A percentile compares a stretch with the other conserved stretches of the same genome.
Conservation (phyloP, 1,140 invertebrate species). For the Aphelinus certus region DNA sequence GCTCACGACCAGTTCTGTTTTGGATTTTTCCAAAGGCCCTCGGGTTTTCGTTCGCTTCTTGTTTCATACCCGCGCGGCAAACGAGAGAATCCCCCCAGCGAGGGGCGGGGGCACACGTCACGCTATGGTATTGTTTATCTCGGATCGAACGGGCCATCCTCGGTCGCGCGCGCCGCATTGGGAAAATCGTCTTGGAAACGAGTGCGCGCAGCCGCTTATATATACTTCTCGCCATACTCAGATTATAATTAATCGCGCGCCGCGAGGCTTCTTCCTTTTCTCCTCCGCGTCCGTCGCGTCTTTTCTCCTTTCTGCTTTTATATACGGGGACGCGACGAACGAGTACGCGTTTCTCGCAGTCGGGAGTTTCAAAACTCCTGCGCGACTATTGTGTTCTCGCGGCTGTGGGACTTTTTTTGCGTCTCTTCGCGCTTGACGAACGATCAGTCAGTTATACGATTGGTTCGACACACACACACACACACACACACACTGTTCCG, state of each 20-base stretch:
- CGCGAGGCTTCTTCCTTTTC: slow-evolving; percentile 1
- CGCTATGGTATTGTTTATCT: slow-evolving; percentile 27
- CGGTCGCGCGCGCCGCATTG: not conserved
- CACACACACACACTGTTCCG: too few species aligned
- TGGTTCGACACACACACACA: too few species aligned
- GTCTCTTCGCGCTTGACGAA: too few species aligned
- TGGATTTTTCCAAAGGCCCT: not conserved
- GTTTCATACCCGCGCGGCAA: not conserved
- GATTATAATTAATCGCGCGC: slow-evolving; percentile 9
- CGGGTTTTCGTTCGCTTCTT: not conserved
- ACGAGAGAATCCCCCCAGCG: not conserved
- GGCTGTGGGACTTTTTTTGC: too few species aligned
- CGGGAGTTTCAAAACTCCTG: too few species aligned
- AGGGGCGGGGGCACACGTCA: slow-evolving; percentile 16
- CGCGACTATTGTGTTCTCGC: too few species aligned
- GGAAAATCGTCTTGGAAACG: not conserved
- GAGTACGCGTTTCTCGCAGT: too few species aligned
- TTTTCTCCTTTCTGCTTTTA: slow-evolving; percentile 36
- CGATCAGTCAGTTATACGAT: too few species aligned
- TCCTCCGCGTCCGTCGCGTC: not conserved
- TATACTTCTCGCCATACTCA: not conserved
- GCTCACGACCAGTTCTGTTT: not conserved
- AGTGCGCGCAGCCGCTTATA: not conserved
- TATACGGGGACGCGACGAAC: too few species aligned
- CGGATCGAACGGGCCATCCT: slow-evolving; percentile 5